Percentiles rank a stretch among this genome's conserved stretches.
Evolutionary conservation across 2,888 invertebrate genomes (phyloP).

Genomic region (Drosophila mercatorum): DNA sequence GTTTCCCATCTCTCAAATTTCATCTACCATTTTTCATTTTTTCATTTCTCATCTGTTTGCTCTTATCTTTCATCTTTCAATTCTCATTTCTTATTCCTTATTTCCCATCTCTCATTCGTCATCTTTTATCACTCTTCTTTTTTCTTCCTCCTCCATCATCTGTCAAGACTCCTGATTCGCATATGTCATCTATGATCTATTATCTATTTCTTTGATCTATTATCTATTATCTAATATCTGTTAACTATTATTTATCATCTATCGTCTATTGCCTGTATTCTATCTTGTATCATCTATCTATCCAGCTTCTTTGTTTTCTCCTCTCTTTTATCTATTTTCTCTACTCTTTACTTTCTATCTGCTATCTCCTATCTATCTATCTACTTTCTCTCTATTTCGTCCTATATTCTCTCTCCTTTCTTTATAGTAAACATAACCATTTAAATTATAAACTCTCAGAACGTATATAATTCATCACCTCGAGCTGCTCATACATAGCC

Average conservation of each 20-base stretch:
- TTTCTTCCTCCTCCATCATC: no score
- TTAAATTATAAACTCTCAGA: neutral
- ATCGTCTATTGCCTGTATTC: neutral
- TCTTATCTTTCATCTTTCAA: no score
- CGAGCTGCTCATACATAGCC: conserved; percentile 22
- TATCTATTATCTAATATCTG: neutral
- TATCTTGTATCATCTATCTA: neutral
- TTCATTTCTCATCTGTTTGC: neutral
- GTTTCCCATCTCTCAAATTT: neutral
- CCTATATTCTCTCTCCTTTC: neutral
- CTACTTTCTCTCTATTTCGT: neutral
- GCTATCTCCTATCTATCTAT: neutral
- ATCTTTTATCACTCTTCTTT: no score
- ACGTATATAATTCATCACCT: conserved; percentile 14
- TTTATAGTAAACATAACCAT: no score
- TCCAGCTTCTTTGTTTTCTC: neutral
- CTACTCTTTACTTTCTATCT: neutral
- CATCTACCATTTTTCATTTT: neutral
- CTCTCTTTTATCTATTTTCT: neutral
- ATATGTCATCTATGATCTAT: neutral
- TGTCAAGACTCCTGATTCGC: no score
- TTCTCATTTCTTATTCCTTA: no score
- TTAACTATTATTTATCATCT: neutral
- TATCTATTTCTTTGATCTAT: neutral
- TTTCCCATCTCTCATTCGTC: no score